Evolutionary conservation across 1,140 invertebrate species (phyloP), one percentile per base, ranked within the genome.

Genomic region (Aleiodes sp.): DNA sequence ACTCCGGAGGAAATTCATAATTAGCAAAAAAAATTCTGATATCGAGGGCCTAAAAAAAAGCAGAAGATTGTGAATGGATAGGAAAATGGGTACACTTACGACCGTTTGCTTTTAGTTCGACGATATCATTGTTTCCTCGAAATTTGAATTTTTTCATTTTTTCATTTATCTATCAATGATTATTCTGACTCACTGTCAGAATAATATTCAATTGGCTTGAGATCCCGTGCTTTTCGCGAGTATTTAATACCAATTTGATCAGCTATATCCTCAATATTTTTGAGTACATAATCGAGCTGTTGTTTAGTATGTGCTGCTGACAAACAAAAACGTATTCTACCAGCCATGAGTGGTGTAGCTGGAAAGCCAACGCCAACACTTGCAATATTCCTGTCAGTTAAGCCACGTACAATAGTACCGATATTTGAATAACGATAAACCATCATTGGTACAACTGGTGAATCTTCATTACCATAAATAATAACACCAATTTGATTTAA

Each of bases 311-410:
- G 98, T 19, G 95, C 92, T 41, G 98, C 97, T 28, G 96, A 98
- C 37, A 99, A 85, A 82, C 98, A 99, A 86, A 99, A 98, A 74
- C 98, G 87, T 71, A 97, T 97, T 79, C 98, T 90, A 19, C 95
- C 94, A 86, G 95, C 92, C 88, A 96, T 94, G 63, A 99, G 90
- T 43, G 96, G 94, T n/a, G 98, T 99, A 29, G 98, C 98, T 62
- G 98, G 98, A 87, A 98, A 99, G 65, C 97, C 97, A 66, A 99
- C 98, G 66, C 98, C 97, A 3, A 99, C 98, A 9, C 92, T 92
- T 19, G 97, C 98, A 65, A 99, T 92, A 59, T 95, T 93, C 67
- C 92, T 87, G 69, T 90, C 90, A 61, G 93, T 91, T 77, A 98
- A 88, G 69, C 92, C 92, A 76, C 97, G 90, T 65, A 98, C 94